Evolutionary conservation across 1,140 invertebrate species (phyloP).

Genomic region (Apis mellifera): Amel_HAv3.1 CM009937.2:4754001-4754500

Average conservation of each 20-base stretch:
- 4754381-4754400: neutral
- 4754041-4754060: conserved; percentile 73
- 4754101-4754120: conserved; percentile 82
- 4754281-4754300: conserved; percentile 14
- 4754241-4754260: conserved; percentile 78
- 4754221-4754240: conserved; percentile 83
- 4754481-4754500: too few species aligned
- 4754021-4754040: neutral
- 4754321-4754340: neutral
- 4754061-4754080: conserved; percentile 87
- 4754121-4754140: conserved; percentile 85
- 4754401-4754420: neutral
- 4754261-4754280: conserved; percentile 41
- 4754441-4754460: neutral
- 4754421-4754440: neutral
- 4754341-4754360: neutral
- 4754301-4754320: neutral
- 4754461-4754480: too few species aligned
- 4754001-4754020: neutral
- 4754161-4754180: conserved; percentile 81
- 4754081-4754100: conserved; percentile 83
- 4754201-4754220: conserved; percentile 81
- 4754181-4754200: conserved; percentile 81
- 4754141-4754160: conserved; percentile 86
- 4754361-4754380: neutral